Evolutionary conservation across 2,888 invertebrate genomes (phyloP).

Genomic region (Nomada flava): DNA sequence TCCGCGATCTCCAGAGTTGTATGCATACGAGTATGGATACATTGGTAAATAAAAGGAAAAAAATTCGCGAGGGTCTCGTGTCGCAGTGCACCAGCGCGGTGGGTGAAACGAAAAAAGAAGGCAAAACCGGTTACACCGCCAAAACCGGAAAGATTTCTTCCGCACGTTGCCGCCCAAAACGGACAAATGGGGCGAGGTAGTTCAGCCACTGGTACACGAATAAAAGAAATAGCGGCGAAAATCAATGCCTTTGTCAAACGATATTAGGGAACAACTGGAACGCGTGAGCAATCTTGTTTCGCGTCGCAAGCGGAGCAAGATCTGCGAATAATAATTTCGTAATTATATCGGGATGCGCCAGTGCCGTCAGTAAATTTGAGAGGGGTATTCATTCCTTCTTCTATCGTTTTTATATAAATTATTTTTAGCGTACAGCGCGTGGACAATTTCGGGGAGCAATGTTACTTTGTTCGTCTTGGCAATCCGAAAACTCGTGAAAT

Average conservation of each 20-base stretch:
- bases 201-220: conserved; percentile 72
- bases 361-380: not conserved
- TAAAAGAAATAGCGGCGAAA: conserved; percentile 75
- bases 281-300: not conserved
- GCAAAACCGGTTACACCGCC: conserved; percentile 79
- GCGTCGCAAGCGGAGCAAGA: not conserved
- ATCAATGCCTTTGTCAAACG: conserved; percentile 61
- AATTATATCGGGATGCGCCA: not conserved
- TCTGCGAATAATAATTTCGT: not conserved
- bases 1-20: conserved; percentile 26
- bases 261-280: conserved; percentile 1
- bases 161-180: conserved; percentile 78
- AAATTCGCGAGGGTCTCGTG: conserved; percentile 46
- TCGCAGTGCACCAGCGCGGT: conserved; percentile 57
- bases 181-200: conserved; percentile 81
- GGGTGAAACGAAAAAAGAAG: conserved; percentile 67
- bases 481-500: no score
- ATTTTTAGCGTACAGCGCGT: no score
- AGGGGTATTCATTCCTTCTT: no score
- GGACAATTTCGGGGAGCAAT: not conserved
- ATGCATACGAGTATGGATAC: conserved; percentile 22
- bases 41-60: conserved; percentile 59
- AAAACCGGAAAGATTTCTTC: conserved; percentile 82
- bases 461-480: no score
- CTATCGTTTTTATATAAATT: no score